Percentiles rank a stretch among this genome's conserved stretches.
Conservation (phyloP, 1,140 invertebrate genomes). For the Laupala kohalensis region DNA sequence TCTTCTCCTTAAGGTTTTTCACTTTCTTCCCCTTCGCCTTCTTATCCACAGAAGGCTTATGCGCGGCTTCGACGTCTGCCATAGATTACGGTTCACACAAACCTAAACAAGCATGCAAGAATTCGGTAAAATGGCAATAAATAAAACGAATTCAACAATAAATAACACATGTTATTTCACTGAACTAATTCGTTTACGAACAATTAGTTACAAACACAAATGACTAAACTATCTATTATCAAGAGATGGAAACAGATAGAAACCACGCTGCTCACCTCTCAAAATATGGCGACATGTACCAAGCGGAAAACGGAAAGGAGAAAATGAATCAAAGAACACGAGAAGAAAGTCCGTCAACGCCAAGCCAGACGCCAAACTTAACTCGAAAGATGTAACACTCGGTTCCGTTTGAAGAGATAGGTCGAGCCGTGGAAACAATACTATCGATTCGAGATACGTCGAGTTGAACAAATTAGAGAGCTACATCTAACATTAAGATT, state of each 20-base stretch:
- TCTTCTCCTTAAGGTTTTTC: constrained; percentile 27
- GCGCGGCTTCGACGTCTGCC: constrained; percentile 26
- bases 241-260: neutral
- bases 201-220: neutral
- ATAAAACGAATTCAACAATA: neutral
- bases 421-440: too few species aligned
- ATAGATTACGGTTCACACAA: neutral
- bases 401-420: too few species aligned
- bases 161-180: neutral
- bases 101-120: neutral
- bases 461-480: too few species aligned
- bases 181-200: neutral
- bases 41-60: constrained; percentile 43
- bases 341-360: too few species aligned
- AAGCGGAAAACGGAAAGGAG: too few species aligned
- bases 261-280: neutral
- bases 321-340: too few species aligned
- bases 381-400: too few species aligned
- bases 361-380: too few species aligned
- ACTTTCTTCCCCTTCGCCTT: constrained; percentile 39
- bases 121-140: neutral
- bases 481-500: too few species aligned
- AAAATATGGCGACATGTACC: too few species aligned
- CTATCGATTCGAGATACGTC: too few species aligned
- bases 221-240: neutral